phyloP scores from a whole-genome alignment of 2,888 invertebrate genomes.

The Gastrophysa polygoni region DNA sequence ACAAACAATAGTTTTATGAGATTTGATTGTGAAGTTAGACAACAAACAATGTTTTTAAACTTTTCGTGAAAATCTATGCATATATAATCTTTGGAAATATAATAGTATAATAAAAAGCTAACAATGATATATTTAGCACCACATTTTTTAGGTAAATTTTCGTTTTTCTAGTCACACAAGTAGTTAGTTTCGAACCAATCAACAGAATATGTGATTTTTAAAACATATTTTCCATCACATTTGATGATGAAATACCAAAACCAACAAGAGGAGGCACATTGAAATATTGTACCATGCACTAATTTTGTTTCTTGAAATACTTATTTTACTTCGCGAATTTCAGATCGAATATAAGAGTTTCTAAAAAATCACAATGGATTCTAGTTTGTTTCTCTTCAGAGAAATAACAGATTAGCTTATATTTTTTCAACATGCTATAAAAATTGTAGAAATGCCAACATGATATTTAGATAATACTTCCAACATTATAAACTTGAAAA shows the following conservation, averaged over 20 bases:
- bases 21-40: not conserved
- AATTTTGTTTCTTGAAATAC: constrained; percentile 7
- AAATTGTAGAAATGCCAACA: not conserved
- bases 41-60: too few relatives aligned
- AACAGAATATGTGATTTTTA: not conserved
- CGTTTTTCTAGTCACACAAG: constrained; percentile 10
- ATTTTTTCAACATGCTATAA: not conserved
- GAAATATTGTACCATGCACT: constrained; percentile 8
- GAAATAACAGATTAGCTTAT: not conserved
- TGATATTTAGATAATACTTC: not conserved
- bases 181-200: not conserved
- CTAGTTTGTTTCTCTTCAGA: not conserved
- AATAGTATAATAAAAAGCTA: constrained; percentile 23
- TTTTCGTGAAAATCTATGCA: not conserved
- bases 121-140: constrained; percentile 35
- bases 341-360: constrained; percentile 30
- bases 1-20: too few relatives aligned
- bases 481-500: not conserved
- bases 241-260: constrained; percentile 14
- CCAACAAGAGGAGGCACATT: not conserved
- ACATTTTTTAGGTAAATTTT: constrained; percentile 26
- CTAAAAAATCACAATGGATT: constrained; percentile 27
- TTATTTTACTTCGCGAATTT: constrained; percentile 19
- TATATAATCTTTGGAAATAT: constrained; percentile 13
- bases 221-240: not conserved